Evolutionary conservation across 2,888 invertebrate genomes (phyloP).

Genomic region (Synanthedon tipuliformis): DNA sequence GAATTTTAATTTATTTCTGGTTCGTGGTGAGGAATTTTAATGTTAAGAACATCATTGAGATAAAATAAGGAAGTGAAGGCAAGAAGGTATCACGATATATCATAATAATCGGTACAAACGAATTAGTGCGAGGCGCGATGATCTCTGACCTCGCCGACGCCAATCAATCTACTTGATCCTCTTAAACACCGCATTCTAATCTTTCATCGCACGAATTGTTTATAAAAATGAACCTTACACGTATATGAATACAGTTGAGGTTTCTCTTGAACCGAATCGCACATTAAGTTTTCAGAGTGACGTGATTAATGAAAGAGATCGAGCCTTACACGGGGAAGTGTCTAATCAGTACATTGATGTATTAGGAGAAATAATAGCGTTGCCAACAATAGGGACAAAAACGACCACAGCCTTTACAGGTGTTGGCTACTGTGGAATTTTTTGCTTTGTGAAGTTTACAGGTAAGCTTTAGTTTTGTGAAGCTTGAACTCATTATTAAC

Average conservation of each 20-base stretch:
- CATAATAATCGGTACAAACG: slow-evolving; percentile 41
- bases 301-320: slow-evolving; percentile 55
- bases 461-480: too few relatives aligned
- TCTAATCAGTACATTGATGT: slow-evolving; percentile 52
- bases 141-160: slow-evolving; percentile 48
- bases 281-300: slow-evolving; percentile 35
- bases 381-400: neutral
- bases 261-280: slow-evolving; percentile 5
- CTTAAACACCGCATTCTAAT: slow-evolving; percentile 41
- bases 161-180: slow-evolving; percentile 59
- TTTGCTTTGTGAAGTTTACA: neutral
- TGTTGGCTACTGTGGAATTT: neutral
- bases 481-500: too few relatives aligned
- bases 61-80: too few relatives aligned
- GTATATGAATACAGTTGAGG: neutral
- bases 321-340: slow-evolving; percentile 37
- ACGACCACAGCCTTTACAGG: neutral
- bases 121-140: slow-evolving; percentile 42
- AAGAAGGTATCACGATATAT: slow-evolving; percentile 12
- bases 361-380: slow-evolving; percentile 31
- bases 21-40: too few relatives aligned
- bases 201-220: slow-evolving; percentile 7
- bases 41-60: too few relatives aligned
- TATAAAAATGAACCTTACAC: neutral
- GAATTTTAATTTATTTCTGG: too few relatives aligned